Evolutionary conservation across 2,113 vertebrate species (phyloP).

Genomic region (Procapra przewalskii): DNA sequence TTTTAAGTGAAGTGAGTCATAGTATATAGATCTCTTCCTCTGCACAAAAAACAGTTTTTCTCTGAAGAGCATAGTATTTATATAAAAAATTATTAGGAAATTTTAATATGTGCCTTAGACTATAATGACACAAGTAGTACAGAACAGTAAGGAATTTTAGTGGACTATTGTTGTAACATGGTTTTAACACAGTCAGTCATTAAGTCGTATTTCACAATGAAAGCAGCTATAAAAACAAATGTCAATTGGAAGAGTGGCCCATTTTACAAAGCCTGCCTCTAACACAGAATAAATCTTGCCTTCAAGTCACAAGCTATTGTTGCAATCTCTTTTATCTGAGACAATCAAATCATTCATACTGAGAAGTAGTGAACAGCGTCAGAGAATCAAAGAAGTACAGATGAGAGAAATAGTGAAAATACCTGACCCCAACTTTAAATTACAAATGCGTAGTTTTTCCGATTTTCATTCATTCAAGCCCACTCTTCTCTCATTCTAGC

Average conservation of each 20-base stretch:
- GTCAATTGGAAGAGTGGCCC: neutral
- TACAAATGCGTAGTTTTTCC: neutral
- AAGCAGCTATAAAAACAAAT: slow-evolving; percentile 34
- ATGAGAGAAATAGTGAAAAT: neutral
- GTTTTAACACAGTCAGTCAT: neutral
- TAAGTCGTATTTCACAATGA: slow-evolving; percentile 1
- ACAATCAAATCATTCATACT: slow-evolving; percentile 42
- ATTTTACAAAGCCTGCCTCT: slow-evolving; percentile 24
- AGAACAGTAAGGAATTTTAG: neutral
- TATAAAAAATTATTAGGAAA: neutral
- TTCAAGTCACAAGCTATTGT: neutral
- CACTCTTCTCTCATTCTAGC: neutral
- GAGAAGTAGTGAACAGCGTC: neutral
- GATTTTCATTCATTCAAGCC: neutral
- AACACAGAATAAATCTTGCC: slow-evolving; percentile 16
- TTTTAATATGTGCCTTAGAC: neutral
- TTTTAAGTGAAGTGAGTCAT: slow-evolving; percentile 52
- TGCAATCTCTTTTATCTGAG: slow-evolving; percentile 16
- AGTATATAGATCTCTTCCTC: slow-evolving; percentile 36
- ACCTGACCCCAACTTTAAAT: neutral
- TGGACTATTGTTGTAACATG: neutral
- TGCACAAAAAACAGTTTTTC: neutral
- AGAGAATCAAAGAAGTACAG: slow-evolving; percentile 25
- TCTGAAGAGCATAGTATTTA: neutral
- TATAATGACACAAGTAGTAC: neutral